Evolutionary conservation across 1,140 invertebrate genomes (phyloP).

Genomic region (Drosophila fuyamai): DNA sequence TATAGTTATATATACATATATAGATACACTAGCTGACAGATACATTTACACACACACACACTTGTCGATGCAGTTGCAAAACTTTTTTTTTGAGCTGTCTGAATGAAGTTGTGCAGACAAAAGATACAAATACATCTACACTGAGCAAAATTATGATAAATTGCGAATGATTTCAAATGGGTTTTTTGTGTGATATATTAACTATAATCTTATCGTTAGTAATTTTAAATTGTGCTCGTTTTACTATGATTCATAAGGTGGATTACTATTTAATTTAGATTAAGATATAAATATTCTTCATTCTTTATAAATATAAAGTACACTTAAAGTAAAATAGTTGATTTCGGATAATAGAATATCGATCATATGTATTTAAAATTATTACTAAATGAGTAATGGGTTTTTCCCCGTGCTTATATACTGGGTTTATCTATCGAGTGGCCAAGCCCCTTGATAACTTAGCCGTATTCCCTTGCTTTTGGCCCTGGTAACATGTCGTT

Average conservation of each 20-base stretch:
- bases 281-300: too few relatives aligned
- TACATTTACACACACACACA: constrained; percentile 13
- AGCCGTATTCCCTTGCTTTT: background rate
- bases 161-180: too few relatives aligned
- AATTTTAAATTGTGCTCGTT: too few relatives aligned
- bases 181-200: too few relatives aligned
- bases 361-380: background rate
- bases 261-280: too few relatives aligned
- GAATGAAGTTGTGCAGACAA: constrained; percentile 39
- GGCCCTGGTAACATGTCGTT: constrained; percentile 67
- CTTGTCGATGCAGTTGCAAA: constrained; percentile 34
- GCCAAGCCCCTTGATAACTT: constrained; percentile 29
- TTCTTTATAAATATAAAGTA: too few relatives aligned
- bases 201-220: too few relatives aligned
- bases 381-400: too few relatives aligned
- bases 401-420: constrained; percentile 3
- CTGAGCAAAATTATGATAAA: background rate
- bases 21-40: constrained; percentile 27
- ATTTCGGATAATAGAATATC: too few relatives aligned
- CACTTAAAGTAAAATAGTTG: too few relatives aligned
- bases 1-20: constrained; percentile 8
- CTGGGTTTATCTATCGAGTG: constrained; percentile 19
- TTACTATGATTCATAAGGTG: too few relatives aligned
- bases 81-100: constrained; percentile 25
- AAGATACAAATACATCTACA: constrained; percentile 33